Conservation (phyloP, 1,140 invertebrate species). For the Bacillus rossius region DNA sequence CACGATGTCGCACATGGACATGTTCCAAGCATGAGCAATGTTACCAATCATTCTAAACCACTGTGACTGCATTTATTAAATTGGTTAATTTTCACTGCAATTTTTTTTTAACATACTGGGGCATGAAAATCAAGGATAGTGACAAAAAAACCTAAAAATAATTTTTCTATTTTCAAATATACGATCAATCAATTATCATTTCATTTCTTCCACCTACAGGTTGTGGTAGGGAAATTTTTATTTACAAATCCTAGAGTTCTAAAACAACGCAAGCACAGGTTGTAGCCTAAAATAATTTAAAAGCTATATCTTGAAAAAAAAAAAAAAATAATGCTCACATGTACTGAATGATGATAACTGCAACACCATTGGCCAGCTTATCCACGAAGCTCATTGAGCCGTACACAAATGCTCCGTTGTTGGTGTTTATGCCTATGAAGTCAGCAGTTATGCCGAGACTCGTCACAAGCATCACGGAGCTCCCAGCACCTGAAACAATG, state of each 20-base stretch:
- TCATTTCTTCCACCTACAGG: too few species aligned
- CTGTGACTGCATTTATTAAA: too few species aligned
- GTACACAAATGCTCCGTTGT: slow-evolving; percentile 90
- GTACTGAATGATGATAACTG: slow-evolving; percentile 72
- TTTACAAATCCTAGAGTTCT: background rate
- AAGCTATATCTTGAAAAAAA: background rate
- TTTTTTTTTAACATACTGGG: too few species aligned
- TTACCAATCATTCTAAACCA: too few species aligned
- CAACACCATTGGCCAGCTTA: slow-evolving; percentile 84
- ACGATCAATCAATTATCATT: too few species aligned
- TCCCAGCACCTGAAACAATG: slow-evolving; percentile 58
- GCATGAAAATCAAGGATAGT: too few species aligned
- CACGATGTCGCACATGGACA: too few species aligned
- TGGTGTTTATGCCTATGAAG: slow-evolving; percentile 78
- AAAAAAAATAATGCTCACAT: slow-evolving; percentile 45
- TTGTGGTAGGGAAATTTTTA: too few species aligned
- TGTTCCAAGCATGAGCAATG: too few species aligned
- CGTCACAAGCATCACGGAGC: slow-evolving; percentile 82
- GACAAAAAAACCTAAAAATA: too few species aligned
- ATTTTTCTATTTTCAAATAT: too few species aligned
- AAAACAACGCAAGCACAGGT: background rate
- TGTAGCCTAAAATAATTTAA: background rate
- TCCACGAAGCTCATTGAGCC: slow-evolving; percentile 96
- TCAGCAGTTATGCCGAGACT: slow-evolving; percentile 86
- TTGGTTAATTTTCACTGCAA: too few species aligned